phyloP scores from a whole-genome alignment of 2,888 invertebrate species.

The Sphaerophoria taeniata region DNA sequence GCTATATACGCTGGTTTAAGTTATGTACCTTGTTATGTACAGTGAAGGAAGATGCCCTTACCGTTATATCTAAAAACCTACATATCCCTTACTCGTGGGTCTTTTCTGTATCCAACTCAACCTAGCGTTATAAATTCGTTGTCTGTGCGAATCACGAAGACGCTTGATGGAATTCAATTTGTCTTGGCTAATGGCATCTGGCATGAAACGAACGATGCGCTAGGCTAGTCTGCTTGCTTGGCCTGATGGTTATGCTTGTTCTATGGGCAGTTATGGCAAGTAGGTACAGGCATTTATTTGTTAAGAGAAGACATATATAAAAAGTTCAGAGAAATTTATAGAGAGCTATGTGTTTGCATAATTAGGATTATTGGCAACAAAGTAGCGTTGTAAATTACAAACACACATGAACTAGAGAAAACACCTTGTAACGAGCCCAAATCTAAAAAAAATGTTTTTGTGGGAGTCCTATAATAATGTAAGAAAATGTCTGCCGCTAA shows the following conservation, averaged over 20 bases:
- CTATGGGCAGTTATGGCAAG: constrained; percentile 9
- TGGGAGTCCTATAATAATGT: too few species aligned
- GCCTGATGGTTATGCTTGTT: constrained; percentile 3
- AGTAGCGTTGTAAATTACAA: constrained; percentile 52
- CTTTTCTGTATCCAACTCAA: constrained; percentile 1
- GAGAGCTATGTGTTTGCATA: constrained; percentile 32
- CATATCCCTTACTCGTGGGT: background rate
- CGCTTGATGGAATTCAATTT: constrained; percentile 74
- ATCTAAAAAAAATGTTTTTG: too few species aligned
- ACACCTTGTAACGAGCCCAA: too few species aligned
- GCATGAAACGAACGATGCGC: constrained; percentile 48
- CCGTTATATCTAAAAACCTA: too few species aligned
- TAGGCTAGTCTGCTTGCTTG: constrained; percentile 12
- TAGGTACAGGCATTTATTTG: constrained; percentile 8
- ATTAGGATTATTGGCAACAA: constrained; percentile 37
- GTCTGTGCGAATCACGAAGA: constrained; percentile 73
- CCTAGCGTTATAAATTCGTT: constrained; percentile 71
- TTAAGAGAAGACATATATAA: background rate
- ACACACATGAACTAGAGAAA: constrained; percentile 37
- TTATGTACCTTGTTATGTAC: constrained; percentile 76
- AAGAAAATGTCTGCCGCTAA: too few species aligned
- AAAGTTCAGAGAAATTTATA: constrained; percentile 27
- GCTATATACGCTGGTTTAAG: constrained; percentile 81
- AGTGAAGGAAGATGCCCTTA: background rate
- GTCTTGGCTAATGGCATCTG: constrained; percentile 73